Evolutionary conservation across 2,888 invertebrate species (phyloP), one percentile per base, ranked within the genome.

Genomic region (Boloria selene): DNA sequence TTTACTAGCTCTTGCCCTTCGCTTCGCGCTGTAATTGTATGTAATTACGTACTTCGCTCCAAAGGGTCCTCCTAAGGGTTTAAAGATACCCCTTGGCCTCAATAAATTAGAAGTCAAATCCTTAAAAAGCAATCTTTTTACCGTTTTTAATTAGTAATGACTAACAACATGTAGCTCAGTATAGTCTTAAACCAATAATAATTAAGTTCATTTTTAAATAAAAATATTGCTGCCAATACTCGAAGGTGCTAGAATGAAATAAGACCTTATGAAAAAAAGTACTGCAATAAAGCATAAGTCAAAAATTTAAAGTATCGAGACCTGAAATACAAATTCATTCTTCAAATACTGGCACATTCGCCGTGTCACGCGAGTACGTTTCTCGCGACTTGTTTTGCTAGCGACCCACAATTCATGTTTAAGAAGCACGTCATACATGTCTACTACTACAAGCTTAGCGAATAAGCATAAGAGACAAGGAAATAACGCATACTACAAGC

Each of bases 351-450:
- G 59, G 62, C 69, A 67, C 67, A 72, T 67, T 67, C 65, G 68
- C 61, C 62, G 67, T 66, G 70, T 70, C 72, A 73, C 72, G 68
- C 71, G 64, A 73, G 67, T 70, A 67, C 62, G 59, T 42, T 64
- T 68, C 68, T 67, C 49, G 71, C 68, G 63, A 60, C 70, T 68
- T 68, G 70, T 67, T 72, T 72, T 64, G 66, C 71, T 70, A 52
- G 68, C 66, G 66, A 56, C 62, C 58, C 52, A 69, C 64, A 59
- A 58, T 68, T 72, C 67, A 68, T 70, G 67, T 65, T 69, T 65
- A 55, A 61, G 17, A 61, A 65, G 26, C 52, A 61, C 52, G 22
- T 56, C 56, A 63, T 38, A 45, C 50, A 31, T 53, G 65, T 60
- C 14, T 18, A 54, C 56, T 59, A 56, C 38, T 13, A 42, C 38